phyloP scores from a whole-genome alignment of 2,113 vertebrate species.

The Antechinus flavipes region DNA sequence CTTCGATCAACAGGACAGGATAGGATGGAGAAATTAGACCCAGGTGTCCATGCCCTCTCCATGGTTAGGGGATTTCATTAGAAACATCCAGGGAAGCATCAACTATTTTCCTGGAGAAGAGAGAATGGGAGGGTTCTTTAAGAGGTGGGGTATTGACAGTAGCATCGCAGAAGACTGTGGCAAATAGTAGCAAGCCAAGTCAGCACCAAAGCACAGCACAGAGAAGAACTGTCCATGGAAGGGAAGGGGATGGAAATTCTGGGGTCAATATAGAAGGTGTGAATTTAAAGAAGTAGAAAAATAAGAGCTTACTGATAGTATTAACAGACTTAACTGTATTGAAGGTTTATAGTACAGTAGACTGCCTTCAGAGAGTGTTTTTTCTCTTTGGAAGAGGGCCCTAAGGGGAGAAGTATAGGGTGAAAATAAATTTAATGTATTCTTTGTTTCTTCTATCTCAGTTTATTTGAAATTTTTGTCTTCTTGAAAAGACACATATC shows the following conservation, averaged over 20 bases:
- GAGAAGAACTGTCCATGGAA: background rate
- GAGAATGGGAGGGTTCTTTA: background rate
- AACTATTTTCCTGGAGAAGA: background rate
- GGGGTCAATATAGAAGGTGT: background rate
- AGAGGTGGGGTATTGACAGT: background rate
- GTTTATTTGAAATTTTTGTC: background rate
- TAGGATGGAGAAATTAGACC: background rate
- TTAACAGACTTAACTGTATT: background rate
- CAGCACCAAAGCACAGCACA: background rate
- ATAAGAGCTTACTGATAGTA: background rate
- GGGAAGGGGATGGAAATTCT: background rate
- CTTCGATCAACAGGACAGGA: background rate
- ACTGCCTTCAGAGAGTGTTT: background rate
- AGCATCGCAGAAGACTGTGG: background rate
- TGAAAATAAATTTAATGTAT: background rate
- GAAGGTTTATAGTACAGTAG: background rate
- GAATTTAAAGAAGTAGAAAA: background rate
- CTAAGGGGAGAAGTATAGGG: background rate
- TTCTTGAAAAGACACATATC: background rate
- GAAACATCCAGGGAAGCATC: background rate
- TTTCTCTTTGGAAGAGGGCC: background rate
- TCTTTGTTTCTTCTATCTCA: background rate
- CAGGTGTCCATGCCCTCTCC: background rate
- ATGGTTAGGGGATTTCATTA: background rate
- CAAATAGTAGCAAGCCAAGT: background rate